These are phyloP conservation scores for Phania funesta DNA, from an alignment of 2,888 invertebrate species.

Conservation along the genomic window DNA sequence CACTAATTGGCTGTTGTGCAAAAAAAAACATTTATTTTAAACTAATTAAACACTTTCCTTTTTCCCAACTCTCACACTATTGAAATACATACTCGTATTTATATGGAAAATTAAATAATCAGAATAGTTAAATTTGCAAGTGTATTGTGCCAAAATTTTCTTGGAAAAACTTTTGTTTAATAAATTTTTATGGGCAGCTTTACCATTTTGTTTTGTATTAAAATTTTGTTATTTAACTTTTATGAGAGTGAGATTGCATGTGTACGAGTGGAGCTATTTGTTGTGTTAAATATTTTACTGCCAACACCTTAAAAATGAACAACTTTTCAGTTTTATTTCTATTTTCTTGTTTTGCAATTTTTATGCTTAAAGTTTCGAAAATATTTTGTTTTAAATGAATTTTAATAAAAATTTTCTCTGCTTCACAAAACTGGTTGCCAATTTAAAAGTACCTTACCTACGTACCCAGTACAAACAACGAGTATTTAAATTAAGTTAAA, in stretches of 20 bases:
- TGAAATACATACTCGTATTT: not conserved
- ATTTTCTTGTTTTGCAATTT: conserved; percentile 18
- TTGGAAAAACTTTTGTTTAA: conserved; percentile 1
- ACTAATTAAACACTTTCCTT: conserved; percentile 34
- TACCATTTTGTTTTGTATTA: not conserved
- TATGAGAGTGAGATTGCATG: not conserved
- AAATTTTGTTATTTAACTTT: conserved; percentile 46
- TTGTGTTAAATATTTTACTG: conserved; percentile 56
- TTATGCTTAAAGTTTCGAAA: conserved; percentile 29
- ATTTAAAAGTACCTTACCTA: not conserved
- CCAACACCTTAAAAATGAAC: conserved; percentile 60
- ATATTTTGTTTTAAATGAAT: conserved; percentile 44
- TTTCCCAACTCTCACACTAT: not conserved
- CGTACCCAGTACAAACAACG: conserved; percentile 27
- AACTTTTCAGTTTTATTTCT: conserved; percentile 48
- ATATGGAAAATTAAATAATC: not conserved
- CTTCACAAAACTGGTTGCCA: conserved; percentile 55
- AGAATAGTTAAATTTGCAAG: conserved; percentile 5
- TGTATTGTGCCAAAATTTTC: conserved; percentile 8
- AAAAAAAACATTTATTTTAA: not conserved
- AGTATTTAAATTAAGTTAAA: conserved; percentile 41
- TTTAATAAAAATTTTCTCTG: conserved; percentile 39
- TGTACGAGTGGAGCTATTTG: conserved; percentile 1
- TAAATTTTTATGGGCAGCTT: conserved; percentile 14
- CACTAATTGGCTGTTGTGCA: not conserved